Conservation (phyloP, 2,888 invertebrate species). For the Ceratothoa steindachneri region DNA sequence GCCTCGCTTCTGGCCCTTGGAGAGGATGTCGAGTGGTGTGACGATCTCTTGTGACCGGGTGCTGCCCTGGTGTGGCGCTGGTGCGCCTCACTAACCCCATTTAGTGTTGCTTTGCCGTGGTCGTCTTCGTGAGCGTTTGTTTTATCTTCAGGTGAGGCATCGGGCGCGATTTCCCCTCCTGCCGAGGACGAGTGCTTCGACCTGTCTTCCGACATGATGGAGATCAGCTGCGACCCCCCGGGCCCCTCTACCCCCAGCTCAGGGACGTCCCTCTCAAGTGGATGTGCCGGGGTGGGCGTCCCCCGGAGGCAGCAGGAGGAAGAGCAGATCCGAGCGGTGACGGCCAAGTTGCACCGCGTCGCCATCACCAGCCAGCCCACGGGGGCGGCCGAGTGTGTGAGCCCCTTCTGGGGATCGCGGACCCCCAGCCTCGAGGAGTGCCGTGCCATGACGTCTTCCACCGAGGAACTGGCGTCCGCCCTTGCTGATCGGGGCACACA, state of each 20-base stretch:
- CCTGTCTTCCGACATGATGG: slow-evolving; percentile 39
- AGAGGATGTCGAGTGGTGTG: no score
- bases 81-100: no score
- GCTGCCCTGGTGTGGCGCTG: no score
- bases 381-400: slow-evolving; percentile 25
- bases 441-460: slow-evolving; percentile 31
- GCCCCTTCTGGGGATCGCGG: slow-evolving; percentile 16
- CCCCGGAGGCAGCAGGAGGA: slow-evolving; percentile 25
- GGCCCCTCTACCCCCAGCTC: slow-evolving; percentile 32
- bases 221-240: slow-evolving; percentile 44
- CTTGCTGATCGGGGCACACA: no score
- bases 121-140: slow-evolving; percentile 22
- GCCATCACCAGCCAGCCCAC: slow-evolving; percentile 28
- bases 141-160: slow-evolving; percentile 30
- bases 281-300: slow-evolving; percentile 3
- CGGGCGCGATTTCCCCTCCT: slow-evolving; percentile 22
- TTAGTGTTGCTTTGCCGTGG: no score
- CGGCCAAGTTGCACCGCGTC: slow-evolving; percentile 35
- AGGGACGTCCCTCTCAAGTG: slow-evolving; percentile 9
- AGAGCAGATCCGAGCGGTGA: slow-evolving; percentile 35
- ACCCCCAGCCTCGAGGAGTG: slow-evolving; percentile 37
- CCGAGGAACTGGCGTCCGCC: slow-evolving; percentile 33
- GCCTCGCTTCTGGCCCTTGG: no score
- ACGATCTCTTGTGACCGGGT: no score
- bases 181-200: slow-evolving; percentile 27